Evolutionary conservation across 2,888 invertebrate genomes (phyloP), one percentile per base, ranked within the genome.

Genomic region (Autographa pulchrina): DNA sequence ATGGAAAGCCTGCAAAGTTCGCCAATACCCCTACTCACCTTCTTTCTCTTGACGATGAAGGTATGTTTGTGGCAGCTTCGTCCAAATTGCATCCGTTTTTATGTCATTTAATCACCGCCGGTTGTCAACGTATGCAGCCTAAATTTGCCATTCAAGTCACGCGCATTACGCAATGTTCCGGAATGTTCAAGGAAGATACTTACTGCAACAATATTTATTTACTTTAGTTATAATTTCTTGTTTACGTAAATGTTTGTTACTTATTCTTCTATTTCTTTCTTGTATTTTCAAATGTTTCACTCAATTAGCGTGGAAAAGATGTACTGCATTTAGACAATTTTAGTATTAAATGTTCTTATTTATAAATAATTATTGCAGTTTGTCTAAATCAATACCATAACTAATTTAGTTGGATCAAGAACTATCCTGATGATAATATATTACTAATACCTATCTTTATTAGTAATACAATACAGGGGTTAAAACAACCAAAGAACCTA

Each of bases 131-230:
- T 64, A 75, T 90, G 72, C 85, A 83, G 38, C 94, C 94, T 2
- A 90, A 85, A 77, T 87, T 85, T 67, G 92, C 91, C 0, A 92
- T 95, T 63, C 89, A 91, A 76, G 88, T 92, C 70, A 88, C 91
- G 14, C 71, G 92, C 52, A 43, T 88, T 16, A 86, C 87, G 38
- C 92, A 92, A 80, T 95, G 95, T 78, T 87, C 90, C 60, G 88
- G 86, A 38, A 74, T 86, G 64, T 81, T 88, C 65, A 87, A 83
- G 75, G 88, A 92, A 65, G 90, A 92, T 70, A 60, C 83, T 14
- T 93, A 92, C 81, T 94, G 94, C 84, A 89, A 90, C 77, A 92
- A 90, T 77, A 90, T 94, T 86, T 92, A 88, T 85, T 78, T 93
- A 83, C 81, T 93, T 80, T 91, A 89, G 74, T 82, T 82, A 81